Conservation (phyloP, 2,797 vertebrate genomes). For the Liparis tanakae region DNA sequence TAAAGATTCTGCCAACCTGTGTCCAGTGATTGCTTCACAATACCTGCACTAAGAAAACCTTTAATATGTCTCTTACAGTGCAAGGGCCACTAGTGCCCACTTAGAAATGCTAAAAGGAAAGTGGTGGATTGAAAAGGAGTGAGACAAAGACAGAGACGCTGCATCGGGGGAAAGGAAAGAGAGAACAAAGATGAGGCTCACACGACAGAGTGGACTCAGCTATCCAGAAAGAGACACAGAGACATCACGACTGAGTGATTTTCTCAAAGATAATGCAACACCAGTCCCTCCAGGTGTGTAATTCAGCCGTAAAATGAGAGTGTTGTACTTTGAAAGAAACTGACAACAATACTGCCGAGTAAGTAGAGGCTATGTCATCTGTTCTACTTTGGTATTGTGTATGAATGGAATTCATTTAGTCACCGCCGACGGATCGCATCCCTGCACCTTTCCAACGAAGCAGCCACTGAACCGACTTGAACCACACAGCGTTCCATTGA, state of each 20-base stretch:
- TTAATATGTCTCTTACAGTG: slow-evolving; percentile 7
- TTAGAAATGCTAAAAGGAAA: not conserved
- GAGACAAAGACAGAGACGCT: not conserved
- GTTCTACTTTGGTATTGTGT: not conserved
- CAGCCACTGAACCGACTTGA: slow-evolving; percentile 6
- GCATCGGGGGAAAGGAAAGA: not conserved
- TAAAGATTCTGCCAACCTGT: slow-evolving; percentile 16
- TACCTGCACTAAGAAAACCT: not conserved
- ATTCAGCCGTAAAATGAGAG: not conserved
- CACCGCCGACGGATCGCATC: not conserved
- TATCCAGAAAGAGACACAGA: not conserved
- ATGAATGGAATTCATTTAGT: slow-evolving; percentile 5
- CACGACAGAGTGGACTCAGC: not conserved
- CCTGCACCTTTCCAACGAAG: slow-evolving; percentile 4
- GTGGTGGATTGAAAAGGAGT: not conserved
- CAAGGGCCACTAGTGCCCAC: not conserved
- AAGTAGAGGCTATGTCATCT: not conserved
- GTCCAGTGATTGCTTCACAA: slow-evolving; percentile 21
- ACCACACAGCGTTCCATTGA: not conserved
- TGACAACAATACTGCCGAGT: not conserved
- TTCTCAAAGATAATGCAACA: not conserved
- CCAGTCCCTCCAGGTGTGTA: not conserved
- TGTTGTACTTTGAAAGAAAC: not conserved
- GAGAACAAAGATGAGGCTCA: not conserved
- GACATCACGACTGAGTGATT: not conserved